These are phyloP conservation scores for Psittacula echo DNA, from an alignment of 2,797 vertebrate species.

Conservation along the genomic window DNA sequence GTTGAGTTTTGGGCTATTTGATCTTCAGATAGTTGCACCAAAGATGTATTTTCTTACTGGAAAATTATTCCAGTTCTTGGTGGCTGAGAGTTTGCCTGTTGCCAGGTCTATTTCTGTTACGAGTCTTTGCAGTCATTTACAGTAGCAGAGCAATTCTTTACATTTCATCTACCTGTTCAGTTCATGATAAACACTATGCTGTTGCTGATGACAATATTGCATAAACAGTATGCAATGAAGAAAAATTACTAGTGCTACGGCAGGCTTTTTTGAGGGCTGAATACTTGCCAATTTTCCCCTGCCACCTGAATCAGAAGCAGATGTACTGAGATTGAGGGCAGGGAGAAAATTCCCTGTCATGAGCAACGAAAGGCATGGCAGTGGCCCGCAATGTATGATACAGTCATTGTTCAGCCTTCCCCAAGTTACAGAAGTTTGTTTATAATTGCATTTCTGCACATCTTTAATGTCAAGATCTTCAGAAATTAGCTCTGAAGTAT, in stretches of 20 bases:
- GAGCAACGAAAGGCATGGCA: background rate
- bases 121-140: background rate
- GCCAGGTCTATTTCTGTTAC: background rate
- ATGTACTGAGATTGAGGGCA: background rate
- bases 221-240: background rate
- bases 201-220: background rate
- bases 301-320: conserved; percentile 33
- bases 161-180: background rate
- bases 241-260: background rate
- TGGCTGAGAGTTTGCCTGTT: background rate
- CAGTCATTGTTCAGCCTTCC: background rate
- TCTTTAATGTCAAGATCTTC: background rate
- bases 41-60: background rate
- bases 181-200: background rate
- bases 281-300: background rate
- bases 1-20: background rate
- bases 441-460: background rate
- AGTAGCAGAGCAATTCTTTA: background rate
- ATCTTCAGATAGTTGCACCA: background rate
- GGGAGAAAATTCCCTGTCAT: background rate
- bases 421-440: background rate
- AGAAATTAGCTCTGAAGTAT: background rate
- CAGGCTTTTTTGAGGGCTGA: background rate
- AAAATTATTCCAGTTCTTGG: background rate
- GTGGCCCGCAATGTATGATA: background rate